Conservation (phyloP, 2,888 invertebrate species). For the Dasypolia templi region DNA sequence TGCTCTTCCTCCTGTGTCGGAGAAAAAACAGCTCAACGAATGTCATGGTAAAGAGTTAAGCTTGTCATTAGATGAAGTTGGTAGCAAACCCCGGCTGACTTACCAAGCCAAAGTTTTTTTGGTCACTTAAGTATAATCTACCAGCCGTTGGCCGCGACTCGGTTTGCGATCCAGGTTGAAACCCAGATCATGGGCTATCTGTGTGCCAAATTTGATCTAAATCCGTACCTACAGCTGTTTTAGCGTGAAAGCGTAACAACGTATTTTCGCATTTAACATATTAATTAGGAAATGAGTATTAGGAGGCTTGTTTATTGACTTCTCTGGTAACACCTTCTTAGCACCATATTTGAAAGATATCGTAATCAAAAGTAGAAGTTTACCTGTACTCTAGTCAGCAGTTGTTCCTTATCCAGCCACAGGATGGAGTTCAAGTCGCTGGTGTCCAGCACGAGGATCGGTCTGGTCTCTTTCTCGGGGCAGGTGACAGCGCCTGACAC, state of each 20-base stretch:
- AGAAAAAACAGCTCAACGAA: background rate
- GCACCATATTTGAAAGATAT: too few relatives aligned
- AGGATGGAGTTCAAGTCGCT: conserved; percentile 98
- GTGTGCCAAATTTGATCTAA: too few relatives aligned
- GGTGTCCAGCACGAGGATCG: conserved; percentile 97
- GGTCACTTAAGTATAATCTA: too few relatives aligned
- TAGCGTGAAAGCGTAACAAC: too few relatives aligned
- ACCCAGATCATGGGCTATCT: too few relatives aligned
- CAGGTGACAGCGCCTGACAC: conserved; percentile 97
- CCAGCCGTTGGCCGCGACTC: too few relatives aligned
- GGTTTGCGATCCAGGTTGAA: too few relatives aligned
- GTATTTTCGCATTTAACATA: too few relatives aligned
- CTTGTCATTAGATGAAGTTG: background rate
- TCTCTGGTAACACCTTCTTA: too few relatives aligned
- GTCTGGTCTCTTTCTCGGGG: conserved; percentile 92
- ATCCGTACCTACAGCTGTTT: too few relatives aligned
- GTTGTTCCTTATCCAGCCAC: conserved; percentile 95
- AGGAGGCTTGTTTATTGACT: background rate
- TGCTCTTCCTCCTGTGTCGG: background rate
- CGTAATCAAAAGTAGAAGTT: background rate
- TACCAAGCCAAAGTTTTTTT: background rate
- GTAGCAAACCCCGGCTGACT: background rate
- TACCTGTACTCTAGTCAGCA: conserved; percentile 86
- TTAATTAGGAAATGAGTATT: too few relatives aligned
- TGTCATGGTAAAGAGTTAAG: background rate